phyloP scores from a whole-genome alignment of 2,888 invertebrate species.

The Aporophyla lueneburgensis region DNA sequence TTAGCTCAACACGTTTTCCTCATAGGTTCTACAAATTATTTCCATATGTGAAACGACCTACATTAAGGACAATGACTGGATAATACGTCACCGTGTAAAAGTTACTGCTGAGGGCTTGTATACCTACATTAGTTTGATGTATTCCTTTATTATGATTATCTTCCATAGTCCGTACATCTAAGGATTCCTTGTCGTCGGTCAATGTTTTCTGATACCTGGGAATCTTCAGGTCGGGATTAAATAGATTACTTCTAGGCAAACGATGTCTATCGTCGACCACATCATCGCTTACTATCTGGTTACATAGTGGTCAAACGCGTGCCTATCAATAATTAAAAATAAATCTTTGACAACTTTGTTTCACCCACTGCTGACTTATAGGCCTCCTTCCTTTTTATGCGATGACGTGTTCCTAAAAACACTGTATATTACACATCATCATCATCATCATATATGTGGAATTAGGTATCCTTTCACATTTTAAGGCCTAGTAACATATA shows the following conservation, averaged over 20 bases:
- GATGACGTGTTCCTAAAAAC: constrained; percentile 3
- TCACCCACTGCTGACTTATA: background rate
- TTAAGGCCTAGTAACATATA: constrained; percentile 33
- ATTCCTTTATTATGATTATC: background rate
- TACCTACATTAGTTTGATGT: background rate
- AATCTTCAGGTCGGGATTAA: background rate
- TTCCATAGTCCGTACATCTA: background rate
- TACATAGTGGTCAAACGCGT: background rate
- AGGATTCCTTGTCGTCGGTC: background rate
- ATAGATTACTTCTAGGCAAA: background rate
- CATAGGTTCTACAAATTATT: constrained; percentile 47
- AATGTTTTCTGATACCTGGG: background rate
- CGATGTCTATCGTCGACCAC: background rate
- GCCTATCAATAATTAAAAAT: background rate
- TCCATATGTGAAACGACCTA: constrained; percentile 61
- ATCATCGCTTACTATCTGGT: background rate
- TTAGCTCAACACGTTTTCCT: constrained; percentile 50
- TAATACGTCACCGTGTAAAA: constrained; percentile 23
- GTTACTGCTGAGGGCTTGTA: constrained; percentile 15
- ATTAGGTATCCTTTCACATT: constrained; percentile 50
- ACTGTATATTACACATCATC: constrained; percentile 16
- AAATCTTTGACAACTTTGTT: background rate
- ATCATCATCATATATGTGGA: background rate
- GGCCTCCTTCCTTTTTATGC: background rate
- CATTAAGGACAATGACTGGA: constrained; percentile 55